Base-by-base conservation (phyloP, 2,797 vertebrate genomes). In the Vireo griseus region DNA sequence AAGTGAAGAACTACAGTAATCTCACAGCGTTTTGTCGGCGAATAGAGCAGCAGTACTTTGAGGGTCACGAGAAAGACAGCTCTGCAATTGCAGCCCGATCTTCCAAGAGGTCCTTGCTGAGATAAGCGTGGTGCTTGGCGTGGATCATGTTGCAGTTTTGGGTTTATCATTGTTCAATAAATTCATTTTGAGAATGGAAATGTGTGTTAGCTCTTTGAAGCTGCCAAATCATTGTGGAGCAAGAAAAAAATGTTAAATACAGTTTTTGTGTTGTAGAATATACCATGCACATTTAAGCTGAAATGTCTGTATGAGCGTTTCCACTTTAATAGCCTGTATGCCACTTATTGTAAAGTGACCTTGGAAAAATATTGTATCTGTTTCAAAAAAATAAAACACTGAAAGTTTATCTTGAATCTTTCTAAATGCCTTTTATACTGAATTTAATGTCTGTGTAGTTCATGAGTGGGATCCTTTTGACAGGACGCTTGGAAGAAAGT, bases 1-100 rank as follows among this genome's bases (percentile, higher is more conserved):
- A 99, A 97, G 98, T 99, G 96, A 99, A 99, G 97, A 98, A 98
- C 97, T 98, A 98, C 97, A 98, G 98, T 95, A 99, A 99, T 90
- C 98, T 99, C 93, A 97, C 99, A 93, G 98, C 98, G 35, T 99
- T 99, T 96, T 99, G 99, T 97, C 98, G 98, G 92, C 98, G 99
- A 95, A 99, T 99, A 75, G 99, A 99, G 97, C 98, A 99, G 97
- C 98, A 98, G 88, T 99, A 99, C 98, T 99, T 99, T 65, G 98
- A 99, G 88, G 98, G 98, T 61, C 98, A 97, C 28, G 97, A 98
- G 35, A 97, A 95, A 96, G 98, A 97, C 42, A 97, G 96, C 94
- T 97, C 97, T 15, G 90, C 97, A 7, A 31, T 51, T 48, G 69
- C 96, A 55, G 88, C 90, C 58, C 96, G 67, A 13, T 93, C 96